phyloP scores from a whole-genome alignment of 1,140 invertebrate genomes.

The Proctacanthus coquilletti region DNA sequence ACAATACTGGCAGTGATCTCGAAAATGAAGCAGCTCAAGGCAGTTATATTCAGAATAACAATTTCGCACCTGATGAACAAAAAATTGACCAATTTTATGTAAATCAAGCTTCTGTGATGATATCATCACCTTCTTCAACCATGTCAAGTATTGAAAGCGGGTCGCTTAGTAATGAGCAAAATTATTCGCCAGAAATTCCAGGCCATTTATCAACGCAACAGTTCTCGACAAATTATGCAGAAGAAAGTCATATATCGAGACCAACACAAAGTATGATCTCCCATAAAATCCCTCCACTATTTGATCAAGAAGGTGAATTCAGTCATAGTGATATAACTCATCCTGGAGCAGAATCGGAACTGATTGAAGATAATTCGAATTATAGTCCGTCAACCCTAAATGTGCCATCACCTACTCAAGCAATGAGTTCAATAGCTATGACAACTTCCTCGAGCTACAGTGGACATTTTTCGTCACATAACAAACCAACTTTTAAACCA shows the following conservation, averaged over 20 bases:
- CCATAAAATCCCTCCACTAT: too few species aligned
- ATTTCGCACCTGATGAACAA: slow-evolving; percentile 13
- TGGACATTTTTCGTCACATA: neutral
- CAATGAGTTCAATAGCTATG: neutral
- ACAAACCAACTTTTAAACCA: slow-evolving; percentile 31
- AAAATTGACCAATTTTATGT: slow-evolving; percentile 7
- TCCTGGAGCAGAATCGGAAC: slow-evolving; percentile 25
- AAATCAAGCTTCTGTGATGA: too few species aligned
- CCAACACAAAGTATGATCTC: too few species aligned
- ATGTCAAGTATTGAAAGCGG: too few species aligned
- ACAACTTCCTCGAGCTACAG: slow-evolving; percentile 2
- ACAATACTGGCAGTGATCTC: neutral
- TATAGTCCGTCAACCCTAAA: slow-evolving; percentile 24
- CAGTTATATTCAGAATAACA: too few species aligned
- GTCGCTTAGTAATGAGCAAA: too few species aligned
- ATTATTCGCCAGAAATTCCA: too few species aligned
- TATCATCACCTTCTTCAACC: too few species aligned
- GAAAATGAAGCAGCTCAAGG: neutral
- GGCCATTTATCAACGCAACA: too few species aligned
- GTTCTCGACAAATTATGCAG: too few species aligned
- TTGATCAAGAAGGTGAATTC: too few species aligned
- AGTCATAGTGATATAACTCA: slow-evolving; percentile 29
- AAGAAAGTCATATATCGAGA: too few species aligned
- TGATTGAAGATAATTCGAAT: slow-evolving; percentile 10
- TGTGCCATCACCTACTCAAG: slow-evolving; percentile 13